A percentile compares a stretch with the other conserved stretches of the same genome.
Conservation (phyloP, 2,113 vertebrate species). For the Gymnarchus niloticus region DNA sequence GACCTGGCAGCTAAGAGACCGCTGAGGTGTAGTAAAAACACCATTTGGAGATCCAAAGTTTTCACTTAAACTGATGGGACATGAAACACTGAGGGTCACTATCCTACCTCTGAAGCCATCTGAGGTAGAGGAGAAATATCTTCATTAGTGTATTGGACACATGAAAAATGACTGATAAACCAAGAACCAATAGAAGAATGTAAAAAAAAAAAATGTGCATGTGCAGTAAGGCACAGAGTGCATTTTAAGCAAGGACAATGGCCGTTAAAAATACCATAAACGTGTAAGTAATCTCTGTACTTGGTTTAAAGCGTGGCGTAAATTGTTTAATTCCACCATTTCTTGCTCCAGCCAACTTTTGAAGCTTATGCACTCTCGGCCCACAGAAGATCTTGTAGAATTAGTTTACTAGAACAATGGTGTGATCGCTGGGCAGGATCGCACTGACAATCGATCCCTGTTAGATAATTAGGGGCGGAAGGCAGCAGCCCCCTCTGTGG, state of each 20-base stretch:
- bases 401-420: not conserved
- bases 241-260: no score
- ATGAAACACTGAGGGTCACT: not conserved
- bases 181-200: not conserved
- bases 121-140: not conserved
- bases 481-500: not conserved
- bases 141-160: not conserved
- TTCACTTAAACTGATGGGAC: not conserved
- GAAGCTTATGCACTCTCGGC: not conserved
- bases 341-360: not conserved
- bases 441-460: not conserved
- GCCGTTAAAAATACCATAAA: no score
- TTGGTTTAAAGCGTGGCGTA: not conserved
- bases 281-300: no score
- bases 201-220: not conserved
- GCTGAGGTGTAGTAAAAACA: not conserved
- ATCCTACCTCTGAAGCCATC: not conserved
- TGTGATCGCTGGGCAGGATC: no score
- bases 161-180: not conserved
- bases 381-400: not conserved
- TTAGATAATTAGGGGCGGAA: not conserved
- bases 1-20: not conserved
- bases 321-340: not conserved
- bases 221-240: no score
- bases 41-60: not conserved